Percentiles rank a stretch among this genome's conserved stretches.
phyloP scores from a whole-genome alignment of 2,797 vertebrate genomes.

The Hoplostethus atlanticus region DNA sequence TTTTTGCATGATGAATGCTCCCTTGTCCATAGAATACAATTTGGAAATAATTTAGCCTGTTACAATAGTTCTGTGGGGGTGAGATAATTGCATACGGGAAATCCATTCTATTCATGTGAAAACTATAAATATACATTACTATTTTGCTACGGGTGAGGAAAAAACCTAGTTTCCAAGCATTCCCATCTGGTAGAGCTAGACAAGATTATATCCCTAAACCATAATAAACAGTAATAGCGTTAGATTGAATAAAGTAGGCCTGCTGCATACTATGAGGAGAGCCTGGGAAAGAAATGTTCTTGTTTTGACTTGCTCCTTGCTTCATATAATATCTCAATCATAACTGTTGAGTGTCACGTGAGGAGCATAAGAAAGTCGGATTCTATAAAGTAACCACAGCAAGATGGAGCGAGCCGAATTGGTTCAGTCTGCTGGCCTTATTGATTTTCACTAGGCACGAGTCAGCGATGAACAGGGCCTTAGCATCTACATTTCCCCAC shows the following conservation, averaged over 20 bases:
- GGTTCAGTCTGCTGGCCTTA: conserved; percentile 18
- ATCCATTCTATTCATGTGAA: conserved; percentile 59
- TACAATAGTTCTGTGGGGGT: conserved; percentile 49
- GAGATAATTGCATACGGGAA: conserved; percentile 57
- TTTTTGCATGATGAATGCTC: conserved; percentile 67
- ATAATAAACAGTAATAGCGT: conserved; percentile 11
- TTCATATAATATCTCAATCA: conserved; percentile 4
- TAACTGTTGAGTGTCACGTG: conserved; percentile 6
- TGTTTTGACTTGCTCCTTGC: neutral
- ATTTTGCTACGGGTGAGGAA: conserved; percentile 29
- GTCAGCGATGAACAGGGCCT: conserved; percentile 38
- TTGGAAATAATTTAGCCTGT: conserved; percentile 67
- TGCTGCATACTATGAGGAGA: neutral
- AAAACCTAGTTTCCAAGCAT: neutral
- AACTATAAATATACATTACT: conserved; percentile 63
- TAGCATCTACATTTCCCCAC: conserved; percentile 24
- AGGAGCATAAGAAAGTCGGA: neutral
- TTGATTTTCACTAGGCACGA: conserved; percentile 40
- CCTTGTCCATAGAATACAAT: conserved; percentile 59
- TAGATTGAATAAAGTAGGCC: neutral
- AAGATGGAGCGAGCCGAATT: conserved; percentile 1
- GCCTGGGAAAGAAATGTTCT: neutral
- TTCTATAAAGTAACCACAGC: conserved; percentile 1
- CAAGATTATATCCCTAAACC: neutral
- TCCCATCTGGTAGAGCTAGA: neutral